Base-by-base conservation (phyloP, 1,140 invertebrate genomes). In the Aphelenchoides fujianensis region DNA sequence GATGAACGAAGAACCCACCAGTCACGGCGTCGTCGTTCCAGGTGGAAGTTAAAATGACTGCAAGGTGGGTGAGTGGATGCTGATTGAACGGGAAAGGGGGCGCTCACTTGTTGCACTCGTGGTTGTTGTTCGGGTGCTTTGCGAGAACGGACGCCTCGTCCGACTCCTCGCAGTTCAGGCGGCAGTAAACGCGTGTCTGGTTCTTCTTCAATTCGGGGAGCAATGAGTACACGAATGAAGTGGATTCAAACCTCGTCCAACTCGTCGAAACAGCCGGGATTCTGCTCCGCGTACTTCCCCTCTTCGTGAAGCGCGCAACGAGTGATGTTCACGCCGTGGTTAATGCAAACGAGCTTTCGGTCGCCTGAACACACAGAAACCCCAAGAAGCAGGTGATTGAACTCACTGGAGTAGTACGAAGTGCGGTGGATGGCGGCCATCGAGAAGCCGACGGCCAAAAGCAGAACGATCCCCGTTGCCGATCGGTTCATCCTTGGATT, bases 161-260 rank as follows among this genome's bases (percentile, higher is more conserved):
- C 1, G 80, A 82, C 69, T 82, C 80, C 54, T 82, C 80, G 57
- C 80, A 82, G 36, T 78, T 71, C 35, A 82, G 59, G 32, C 79
- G 69, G 57, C 80, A 82, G 63, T 82, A 82, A 28, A 84, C 73
- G 27, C 77, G 61, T 30, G 81, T 80, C 41, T 71, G 41, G 55
- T 83, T 80, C 72, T 70, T 28, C 79, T 75, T 30, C 28, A 74
- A 66, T 0, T 23, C 12, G 19, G 52, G 70, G 5, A n/a, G n/a
- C n/a, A n/a, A n/a, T 61, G 34, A 71, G 12, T 19, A 2, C 5
- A 12, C 23, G 31, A 19, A 72, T 64, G 12, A 3, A 69, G n/a
- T n/a, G n/a, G n/a, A n/a, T n/a, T n/a, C n/a, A n/a, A n/a, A 76
- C 74, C 27, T 52, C 19, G 37, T 80, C 75, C 9, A 80, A 32